Evolutionary conservation across 2,888 invertebrate genomes (phyloP).

Genomic region (Aporophyla lueneburgensis): DNA sequence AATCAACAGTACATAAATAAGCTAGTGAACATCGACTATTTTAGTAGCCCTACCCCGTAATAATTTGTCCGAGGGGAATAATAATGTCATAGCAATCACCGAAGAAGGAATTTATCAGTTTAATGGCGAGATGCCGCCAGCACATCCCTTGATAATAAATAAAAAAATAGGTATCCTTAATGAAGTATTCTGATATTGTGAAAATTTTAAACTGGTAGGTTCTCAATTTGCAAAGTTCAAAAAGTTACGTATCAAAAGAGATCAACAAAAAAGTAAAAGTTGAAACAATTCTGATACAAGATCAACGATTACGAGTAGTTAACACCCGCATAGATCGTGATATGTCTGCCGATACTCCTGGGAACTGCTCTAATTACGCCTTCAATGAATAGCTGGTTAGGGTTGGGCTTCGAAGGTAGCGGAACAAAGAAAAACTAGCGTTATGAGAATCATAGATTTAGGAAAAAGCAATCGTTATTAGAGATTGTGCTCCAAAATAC

Average conservation of each 20-base stretch:
- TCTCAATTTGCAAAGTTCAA: constrained; percentile 1
- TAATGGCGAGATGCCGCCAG: background rate
- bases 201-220: background rate
- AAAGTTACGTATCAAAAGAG: constrained; percentile 1
- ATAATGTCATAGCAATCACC: no score
- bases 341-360: constrained; percentile 72
- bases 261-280: constrained; percentile 48
- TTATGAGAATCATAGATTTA: background rate
- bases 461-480: background rate
- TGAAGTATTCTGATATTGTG: no score
- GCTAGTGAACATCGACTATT: constrained; percentile 1
- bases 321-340: constrained; percentile 57
- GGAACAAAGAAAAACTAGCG: background rate
- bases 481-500: background rate
- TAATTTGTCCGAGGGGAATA: background rate
- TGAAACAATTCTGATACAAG: constrained; percentile 15
- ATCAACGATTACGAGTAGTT: constrained; percentile 36
- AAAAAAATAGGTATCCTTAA: background rate
- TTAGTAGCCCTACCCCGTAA: background rate
- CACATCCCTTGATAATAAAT: background rate
- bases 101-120: background rate
- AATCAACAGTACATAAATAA: constrained; percentile 30
- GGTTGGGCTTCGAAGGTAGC: constrained; percentile 56
- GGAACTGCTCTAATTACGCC: constrained; percentile 80
- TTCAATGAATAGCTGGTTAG: constrained; percentile 62